Evolutionary conservation across 2,888 invertebrate species (phyloP), one percentile per base, ranked within the genome.

Genomic region (Catocala fraxini): DNA sequence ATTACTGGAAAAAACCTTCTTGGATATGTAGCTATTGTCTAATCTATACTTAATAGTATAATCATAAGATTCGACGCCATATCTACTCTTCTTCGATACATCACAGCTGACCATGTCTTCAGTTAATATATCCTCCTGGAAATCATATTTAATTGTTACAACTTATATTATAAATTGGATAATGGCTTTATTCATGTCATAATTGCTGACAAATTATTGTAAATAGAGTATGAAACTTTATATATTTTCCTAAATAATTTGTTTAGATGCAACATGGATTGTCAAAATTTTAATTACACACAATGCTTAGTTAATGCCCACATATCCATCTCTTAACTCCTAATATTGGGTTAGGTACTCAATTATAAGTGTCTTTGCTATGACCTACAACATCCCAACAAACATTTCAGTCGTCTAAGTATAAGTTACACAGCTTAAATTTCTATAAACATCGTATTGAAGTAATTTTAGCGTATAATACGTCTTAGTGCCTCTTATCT

Each of bases 41-140:
- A 96, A 90, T 72, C 95, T 95, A 88, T 96, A 96, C 78, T 95
- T 95, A 75, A 95, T 88, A 45, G 95, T 95, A 85, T 96, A 96
- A 88, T 97, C 96, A 89, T 98, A 97, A 86, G 96, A 96, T 89
- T 98, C 97, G 55, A 97, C 96, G 84, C 96, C 91, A 95, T 96
- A 86, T 95, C 95, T 84, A 91, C 95, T 84, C 90, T 95, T 80
- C 93, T 96, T 88, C 90, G 96, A 96, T 9, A 98, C 97, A 87
- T 97, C 97, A 89, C 97, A 97, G 47, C 96, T 96, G 10, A 96
- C 96, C 91, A 98, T 95, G 76, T 97, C 96, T 83, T 97, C 97
- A 34, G 97, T 96, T 56, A 98, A 89, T 0, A 97, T 95, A 73
- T 98, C 97, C 84, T 98, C 98, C 91, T 97, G 96, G n/a, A 92